A percentile compares a stretch with the other conserved stretches of the same genome.
Conservation (phyloP, 1,140 invertebrate species). For the Drosophila nannoptera region DNA sequence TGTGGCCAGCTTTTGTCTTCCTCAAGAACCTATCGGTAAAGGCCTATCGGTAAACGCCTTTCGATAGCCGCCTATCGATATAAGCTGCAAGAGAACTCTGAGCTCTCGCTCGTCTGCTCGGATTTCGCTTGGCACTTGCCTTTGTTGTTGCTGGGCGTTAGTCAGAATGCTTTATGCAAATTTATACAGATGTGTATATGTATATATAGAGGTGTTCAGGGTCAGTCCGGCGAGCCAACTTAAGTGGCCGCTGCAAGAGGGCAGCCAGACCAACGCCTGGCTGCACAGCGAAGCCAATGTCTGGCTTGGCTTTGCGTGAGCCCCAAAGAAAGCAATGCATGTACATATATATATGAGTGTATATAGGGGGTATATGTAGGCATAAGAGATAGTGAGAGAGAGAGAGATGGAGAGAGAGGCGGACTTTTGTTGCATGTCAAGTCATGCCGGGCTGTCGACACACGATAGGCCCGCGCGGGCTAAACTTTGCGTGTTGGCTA, state of each 20-base stretch:
- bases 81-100: too few species aligned
- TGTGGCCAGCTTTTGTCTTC: too few species aligned
- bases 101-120: too few species aligned
- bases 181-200: not conserved
- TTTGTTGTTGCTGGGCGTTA: not conserved
- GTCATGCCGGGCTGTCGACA: slow-evolving; percentile 41
- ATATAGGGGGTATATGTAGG: not conserved
- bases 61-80: too few species aligned
- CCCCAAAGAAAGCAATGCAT: not conserved
- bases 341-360: not conserved
- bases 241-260: slow-evolving; percentile 11
- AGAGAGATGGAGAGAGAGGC: not conserved
- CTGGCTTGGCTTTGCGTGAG: slow-evolving; percentile 11
- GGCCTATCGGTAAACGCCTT: too few species aligned
- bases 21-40: too few species aligned
- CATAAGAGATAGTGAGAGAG: slow-evolving; percentile 7
- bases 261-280: slow-evolving; percentile 27
- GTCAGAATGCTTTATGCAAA: not conserved
- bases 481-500: slow-evolving; percentile 70
- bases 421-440: slow-evolving; percentile 16
- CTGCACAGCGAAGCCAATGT: slow-evolving; percentile 30
- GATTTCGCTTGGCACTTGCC: too few species aligned
- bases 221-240: slow-evolving; percentile 23
- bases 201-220: slow-evolving; percentile 17
- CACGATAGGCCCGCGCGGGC: slow-evolving; percentile 32